Percentiles rank a stretch among this genome's conserved stretches.
Conservation (phyloP, 2,113 vertebrate genomes). For the Mesitornis unicolor region DNA sequence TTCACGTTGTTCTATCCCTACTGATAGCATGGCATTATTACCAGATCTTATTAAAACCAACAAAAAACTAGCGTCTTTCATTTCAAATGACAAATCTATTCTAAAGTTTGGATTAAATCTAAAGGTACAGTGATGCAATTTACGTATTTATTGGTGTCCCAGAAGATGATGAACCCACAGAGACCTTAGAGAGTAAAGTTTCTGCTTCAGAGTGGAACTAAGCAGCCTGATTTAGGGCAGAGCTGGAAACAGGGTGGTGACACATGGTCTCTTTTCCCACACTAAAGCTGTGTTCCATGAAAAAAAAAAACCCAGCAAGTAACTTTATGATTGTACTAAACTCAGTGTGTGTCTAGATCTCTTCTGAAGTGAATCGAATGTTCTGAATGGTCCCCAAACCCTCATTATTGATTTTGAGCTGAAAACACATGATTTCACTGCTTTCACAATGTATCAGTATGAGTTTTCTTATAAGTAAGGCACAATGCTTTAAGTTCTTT, state of each 20-base stretch:
- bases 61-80: not conserved
- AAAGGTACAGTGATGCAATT: not conserved
- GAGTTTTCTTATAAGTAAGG: not conserved
- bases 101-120: not conserved
- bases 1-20: not conserved
- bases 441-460: not conserved
- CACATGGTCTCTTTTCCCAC: not conserved
- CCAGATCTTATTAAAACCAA: not conserved
- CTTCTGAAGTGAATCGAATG: not conserved
- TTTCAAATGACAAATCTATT: not conserved
- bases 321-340: not conserved
- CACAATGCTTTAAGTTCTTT: slow-evolving; percentile 3
- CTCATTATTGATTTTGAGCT: not conserved
- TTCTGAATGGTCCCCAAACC: not conserved
- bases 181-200: not conserved
- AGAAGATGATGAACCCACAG: not conserved
- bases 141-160: not conserved
- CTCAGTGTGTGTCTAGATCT: not conserved
- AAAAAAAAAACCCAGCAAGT: not conserved
- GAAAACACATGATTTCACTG: not conserved
- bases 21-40: not conserved
- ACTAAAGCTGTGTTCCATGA: not conserved
- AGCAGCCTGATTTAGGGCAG: not conserved
- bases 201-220: not conserved
- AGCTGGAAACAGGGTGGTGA: not conserved